These are phyloP conservation scores for Leuciscus waleckii DNA, from an alignment of 2,797 vertebrate species.

Conservation along the genomic window DNA sequence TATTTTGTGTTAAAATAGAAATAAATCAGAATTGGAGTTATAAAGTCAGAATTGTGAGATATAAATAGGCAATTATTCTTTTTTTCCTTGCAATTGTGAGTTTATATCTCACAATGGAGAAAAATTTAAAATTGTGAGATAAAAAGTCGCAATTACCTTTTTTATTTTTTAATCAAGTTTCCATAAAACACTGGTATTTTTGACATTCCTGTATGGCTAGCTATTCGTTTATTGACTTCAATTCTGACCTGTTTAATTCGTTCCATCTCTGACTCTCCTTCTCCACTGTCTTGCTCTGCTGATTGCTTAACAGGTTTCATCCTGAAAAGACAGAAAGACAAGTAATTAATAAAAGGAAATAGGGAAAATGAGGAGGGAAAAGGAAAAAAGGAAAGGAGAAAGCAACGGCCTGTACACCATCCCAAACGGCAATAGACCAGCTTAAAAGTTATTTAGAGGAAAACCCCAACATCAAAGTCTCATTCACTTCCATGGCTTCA, in stretches of 20 bases:
- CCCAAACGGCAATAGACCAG: background rate
- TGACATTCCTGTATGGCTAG: background rate
- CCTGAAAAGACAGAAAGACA: conserved; percentile 61
- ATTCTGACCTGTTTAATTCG: conserved; percentile 87
- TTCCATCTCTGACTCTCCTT: conserved; percentile 85
- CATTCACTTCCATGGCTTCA: conserved; percentile 27
- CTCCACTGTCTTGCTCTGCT: conserved; percentile 73
- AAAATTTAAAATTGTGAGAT: no score
- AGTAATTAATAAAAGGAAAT: conserved; percentile 13
- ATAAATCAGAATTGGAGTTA: no score
- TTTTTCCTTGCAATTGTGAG: no score
- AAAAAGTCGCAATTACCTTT: no score
- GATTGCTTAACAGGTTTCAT: conserved; percentile 69
- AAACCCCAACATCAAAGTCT: conserved; percentile 11
- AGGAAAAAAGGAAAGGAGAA: background rate
- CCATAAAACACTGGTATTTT: no score
- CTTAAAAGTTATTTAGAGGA: conserved; percentile 1
- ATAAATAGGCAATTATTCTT: no score
- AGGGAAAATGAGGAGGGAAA: background rate
- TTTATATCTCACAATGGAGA: no score
- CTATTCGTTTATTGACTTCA: background rate
- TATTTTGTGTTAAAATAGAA: no score
- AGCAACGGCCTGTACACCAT: background rate
- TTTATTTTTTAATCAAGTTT: no score
- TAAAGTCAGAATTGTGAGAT: no score